Evolutionary conservation across 2,113 vertebrate species (phyloP).

Genomic region (Oncorhynchus keta): DNA sequence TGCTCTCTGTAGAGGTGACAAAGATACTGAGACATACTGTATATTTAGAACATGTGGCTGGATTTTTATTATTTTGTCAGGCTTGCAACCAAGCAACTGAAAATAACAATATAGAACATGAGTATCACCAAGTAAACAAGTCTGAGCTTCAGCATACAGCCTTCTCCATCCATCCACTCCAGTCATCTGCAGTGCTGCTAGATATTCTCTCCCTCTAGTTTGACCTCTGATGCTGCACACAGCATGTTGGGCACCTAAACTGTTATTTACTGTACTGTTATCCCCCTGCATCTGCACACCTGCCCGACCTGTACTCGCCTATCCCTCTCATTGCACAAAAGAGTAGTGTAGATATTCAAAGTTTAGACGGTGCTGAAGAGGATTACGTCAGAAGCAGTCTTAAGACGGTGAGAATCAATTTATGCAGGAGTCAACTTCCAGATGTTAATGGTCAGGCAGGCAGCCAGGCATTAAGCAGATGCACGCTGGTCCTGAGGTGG

Average conservation of each 20-base stretch:
- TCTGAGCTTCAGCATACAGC: slow-evolving; percentile 30
- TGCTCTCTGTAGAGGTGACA: slow-evolving; percentile 11
- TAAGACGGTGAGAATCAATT: too few relatives aligned
- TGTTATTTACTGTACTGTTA: not conserved
- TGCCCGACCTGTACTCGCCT: not conserved
- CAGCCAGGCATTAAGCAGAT: not conserved
- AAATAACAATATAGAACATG: slow-evolving; percentile 43
- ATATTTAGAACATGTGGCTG: slow-evolving; percentile 52
- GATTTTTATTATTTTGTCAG: slow-evolving; percentile 45
- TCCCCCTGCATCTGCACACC: not conserved
- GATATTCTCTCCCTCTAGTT: slow-evolving; percentile 35
- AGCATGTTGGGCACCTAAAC: slow-evolving; percentile 42
- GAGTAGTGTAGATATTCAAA: too few relatives aligned
- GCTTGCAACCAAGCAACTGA: slow-evolving; percentile 59
- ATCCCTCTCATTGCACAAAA: too few relatives aligned
- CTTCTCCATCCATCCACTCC: slow-evolving; percentile 31
- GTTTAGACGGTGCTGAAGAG: too few relatives aligned
- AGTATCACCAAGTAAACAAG: slow-evolving; percentile 44
- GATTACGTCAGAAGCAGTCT: too few relatives aligned
- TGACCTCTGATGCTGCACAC: slow-evolving; percentile 42
- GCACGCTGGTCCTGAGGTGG: slow-evolving; percentile 31
- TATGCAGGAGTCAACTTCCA: too few relatives aligned
- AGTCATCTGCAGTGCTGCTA: slow-evolving; percentile 17
- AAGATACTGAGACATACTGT: slow-evolving; percentile 10
- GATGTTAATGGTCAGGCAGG: too few relatives aligned